Evolutionary conservation across 2,797 vertebrate species (phyloP), one percentile per base, ranked within the genome.

Genomic region (Vultur gryphus): DNA sequence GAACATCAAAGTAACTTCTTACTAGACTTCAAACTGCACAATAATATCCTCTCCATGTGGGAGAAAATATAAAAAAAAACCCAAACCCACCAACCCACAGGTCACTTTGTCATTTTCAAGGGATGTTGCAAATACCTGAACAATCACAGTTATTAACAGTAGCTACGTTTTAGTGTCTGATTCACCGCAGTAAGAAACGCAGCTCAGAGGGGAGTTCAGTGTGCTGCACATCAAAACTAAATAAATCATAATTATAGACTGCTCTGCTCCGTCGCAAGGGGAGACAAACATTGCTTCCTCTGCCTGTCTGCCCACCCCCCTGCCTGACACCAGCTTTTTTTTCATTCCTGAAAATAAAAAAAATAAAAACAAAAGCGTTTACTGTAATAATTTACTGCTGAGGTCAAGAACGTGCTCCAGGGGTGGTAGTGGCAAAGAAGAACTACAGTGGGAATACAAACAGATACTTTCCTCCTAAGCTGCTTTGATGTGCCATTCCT

Each of bases 401-500:
- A 86, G 95, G 87, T 96, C 93, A 96, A 96, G 95, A 95, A 96
- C 57, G 13, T 6, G 8, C 91, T 91, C 76, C 65, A 73, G 69
- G 89, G 91, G 84, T 91, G 82, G 91, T 13, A 89, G 77, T 44
- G 55, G 85, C 73, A 88, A 91, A 95, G 58, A 96, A 48, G 69
- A 96, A 88, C 57, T 79, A 79, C 65, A 94, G 69, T 72, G 69
- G 83, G 62, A 96, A 97, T 84, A 88, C 69, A 94, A 93, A 96
- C 81, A 95, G 93, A 96, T 46, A 90, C 49, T 78, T 93, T 94
- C 87, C 73, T 91, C 77, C 87, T 62, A 44, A 93, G 71, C 23
- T 76, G 85, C 96, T 96, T 94, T 97, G 85, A 94, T 95, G 85
- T 90, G 52, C 66, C 73, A 77, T 82, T 97, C 80, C 80, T 95